Conservation (phyloP, 2,888 invertebrate species). For the Chironomus tentans region DNA sequence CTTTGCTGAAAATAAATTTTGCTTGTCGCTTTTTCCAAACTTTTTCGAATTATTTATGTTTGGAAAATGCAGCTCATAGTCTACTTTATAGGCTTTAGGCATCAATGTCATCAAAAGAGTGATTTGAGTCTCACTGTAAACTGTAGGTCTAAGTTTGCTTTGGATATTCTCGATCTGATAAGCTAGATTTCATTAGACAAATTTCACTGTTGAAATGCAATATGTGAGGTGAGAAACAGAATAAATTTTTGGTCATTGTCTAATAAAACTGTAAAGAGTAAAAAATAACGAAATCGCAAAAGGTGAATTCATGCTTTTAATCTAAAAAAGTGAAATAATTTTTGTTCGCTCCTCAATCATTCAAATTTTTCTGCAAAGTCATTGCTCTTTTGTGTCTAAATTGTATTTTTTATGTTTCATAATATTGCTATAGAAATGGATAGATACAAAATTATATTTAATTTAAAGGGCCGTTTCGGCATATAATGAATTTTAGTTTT, state of each 20-base stretch:
- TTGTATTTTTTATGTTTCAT: constrained; percentile 26
- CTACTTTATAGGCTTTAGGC: too few species aligned
- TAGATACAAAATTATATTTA: constrained; percentile 16
- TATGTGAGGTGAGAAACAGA: too few species aligned
- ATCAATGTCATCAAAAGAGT: too few species aligned
- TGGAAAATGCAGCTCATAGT: too few species aligned
- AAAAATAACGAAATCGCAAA: background rate
- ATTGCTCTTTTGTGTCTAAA: constrained; percentile 22
- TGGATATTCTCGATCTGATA: too few species aligned
- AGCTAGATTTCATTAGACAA: too few species aligned
- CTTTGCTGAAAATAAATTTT: too few species aligned
- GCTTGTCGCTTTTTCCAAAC: too few species aligned
- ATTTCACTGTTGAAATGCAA: too few species aligned
- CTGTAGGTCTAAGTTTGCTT: too few species aligned
- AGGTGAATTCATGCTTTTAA: constrained; percentile 20
- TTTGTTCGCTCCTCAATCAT: background rate
- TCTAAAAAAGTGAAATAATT: constrained; percentile 22
- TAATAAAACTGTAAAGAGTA: background rate
- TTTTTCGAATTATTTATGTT: too few species aligned
- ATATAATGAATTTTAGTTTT: background rate
- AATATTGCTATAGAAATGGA: background rate
- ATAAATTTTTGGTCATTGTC: background rate
- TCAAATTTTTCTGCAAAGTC: constrained; percentile 13
- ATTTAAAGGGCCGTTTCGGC: constrained; percentile 22
- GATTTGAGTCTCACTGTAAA: too few species aligned